Percentiles rank a stretch among this genome's conserved stretches.
Conservation (phyloP, 2,113 vertebrate species). For the Pungitius pungitius region DNA sequence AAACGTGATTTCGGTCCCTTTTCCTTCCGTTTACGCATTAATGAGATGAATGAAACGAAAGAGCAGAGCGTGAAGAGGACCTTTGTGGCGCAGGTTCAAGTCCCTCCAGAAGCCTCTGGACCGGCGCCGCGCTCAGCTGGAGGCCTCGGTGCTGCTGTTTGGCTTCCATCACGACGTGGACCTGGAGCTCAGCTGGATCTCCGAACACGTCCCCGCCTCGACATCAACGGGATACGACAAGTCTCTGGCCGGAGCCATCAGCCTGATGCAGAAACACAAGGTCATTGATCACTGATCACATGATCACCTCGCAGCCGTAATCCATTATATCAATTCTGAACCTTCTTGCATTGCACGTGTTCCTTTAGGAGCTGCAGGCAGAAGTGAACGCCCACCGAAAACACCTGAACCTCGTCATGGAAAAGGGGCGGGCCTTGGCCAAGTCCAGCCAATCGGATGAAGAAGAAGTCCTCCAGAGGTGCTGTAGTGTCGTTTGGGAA, state of each 20-base stretch:
- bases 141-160: constrained; percentile 82
- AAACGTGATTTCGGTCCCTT: too few relatives aligned
- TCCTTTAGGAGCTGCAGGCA: constrained; percentile 81
- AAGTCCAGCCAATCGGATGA: constrained; percentile 72
- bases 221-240: constrained; percentile 72
- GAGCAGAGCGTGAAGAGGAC: too few relatives aligned
- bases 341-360: constrained; percentile 4
- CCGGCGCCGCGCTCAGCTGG: constrained; percentile 75
- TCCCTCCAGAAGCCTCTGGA: constrained; percentile 85
- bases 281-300: constrained; percentile 57
- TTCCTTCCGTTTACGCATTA: too few relatives aligned
- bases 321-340: neutral
- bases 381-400: constrained; percentile 84
- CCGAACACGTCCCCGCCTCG: constrained; percentile 78
- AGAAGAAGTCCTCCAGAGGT: constrained; percentile 78
- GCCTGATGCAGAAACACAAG: constrained; percentile 86
- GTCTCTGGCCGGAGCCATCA: constrained; percentile 79
- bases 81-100: constrained; percentile 80
- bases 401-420: constrained; percentile 80
- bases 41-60: too few relatives aligned
- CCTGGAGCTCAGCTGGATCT: constrained; percentile 87
- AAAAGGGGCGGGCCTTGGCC: constrained; percentile 79
- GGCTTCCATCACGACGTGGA: constrained; percentile 85
- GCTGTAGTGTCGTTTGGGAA: neutral
- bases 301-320: neutral